Conservation (phyloP, 2,113 vertebrate genomes). For the Sciurus niger region DNA sequence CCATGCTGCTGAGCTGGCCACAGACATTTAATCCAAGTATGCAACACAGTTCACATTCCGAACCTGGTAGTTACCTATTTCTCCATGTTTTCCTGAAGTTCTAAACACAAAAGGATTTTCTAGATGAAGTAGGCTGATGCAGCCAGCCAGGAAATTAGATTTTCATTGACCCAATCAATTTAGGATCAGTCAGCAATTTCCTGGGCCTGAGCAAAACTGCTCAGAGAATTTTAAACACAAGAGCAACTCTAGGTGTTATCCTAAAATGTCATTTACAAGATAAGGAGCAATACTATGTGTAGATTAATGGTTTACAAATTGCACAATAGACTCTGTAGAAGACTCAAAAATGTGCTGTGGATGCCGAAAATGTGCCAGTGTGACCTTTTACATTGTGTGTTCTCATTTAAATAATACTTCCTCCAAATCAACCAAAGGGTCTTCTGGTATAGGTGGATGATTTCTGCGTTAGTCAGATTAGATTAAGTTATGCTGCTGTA, state of each 20-base stretch:
- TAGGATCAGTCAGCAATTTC: constrained; percentile 54
- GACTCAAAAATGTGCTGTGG: background rate
- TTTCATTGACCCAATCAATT: constrained; percentile 60
- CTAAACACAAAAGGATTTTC: constrained; percentile 58
- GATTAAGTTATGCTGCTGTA: background rate
- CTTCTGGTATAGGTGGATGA: background rate
- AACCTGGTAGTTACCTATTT: background rate
- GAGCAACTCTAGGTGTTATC: background rate
- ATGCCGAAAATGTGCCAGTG: background rate
- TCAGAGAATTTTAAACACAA: constrained; percentile 69
- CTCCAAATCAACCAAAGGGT: background rate
- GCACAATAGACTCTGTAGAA: background rate
- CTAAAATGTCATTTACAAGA: constrained; percentile 34
- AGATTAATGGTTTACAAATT: background rate
- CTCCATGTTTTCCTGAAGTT: constrained; percentile 14
- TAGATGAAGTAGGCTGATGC: background rate
- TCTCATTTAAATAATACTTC: background rate
- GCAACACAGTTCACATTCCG: background rate
- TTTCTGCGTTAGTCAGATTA: background rate
- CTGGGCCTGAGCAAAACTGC: constrained; percentile 8
- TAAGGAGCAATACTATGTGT: background rate
- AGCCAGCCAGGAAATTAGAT: constrained; percentile 48
- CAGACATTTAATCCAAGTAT: background rate
- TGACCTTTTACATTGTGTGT: background rate
- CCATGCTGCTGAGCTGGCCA: background rate